These are phyloP conservation scores for Tor tambroides DNA, from an alignment of 2,113 vertebrate genomes.

Conservation along the genomic window DNA sequence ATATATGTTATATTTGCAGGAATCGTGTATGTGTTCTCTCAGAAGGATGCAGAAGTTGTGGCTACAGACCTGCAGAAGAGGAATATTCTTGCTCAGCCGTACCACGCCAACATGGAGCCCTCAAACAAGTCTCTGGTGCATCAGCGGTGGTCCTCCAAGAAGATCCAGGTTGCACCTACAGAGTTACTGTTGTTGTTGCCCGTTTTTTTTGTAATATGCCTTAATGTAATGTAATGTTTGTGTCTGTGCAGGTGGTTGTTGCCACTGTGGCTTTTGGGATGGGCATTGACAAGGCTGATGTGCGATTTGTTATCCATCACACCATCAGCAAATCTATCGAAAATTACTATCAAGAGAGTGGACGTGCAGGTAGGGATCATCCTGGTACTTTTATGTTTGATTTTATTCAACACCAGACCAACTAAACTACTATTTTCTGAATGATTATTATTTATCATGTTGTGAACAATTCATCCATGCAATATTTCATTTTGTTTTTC, in stretches of 20 bases:
- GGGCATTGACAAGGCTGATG: constrained; percentile 96
- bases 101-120: constrained; percentile 91
- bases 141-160: constrained; percentile 85
- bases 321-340: constrained; percentile 98
- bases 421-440: too few species aligned
- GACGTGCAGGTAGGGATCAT: constrained; percentile 85
- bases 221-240: background rate
- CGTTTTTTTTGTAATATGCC: too few species aligned
- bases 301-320: constrained; percentile 95
- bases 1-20: constrained; percentile 71
- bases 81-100: constrained; percentile 83
- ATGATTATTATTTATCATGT: too few species aligned
- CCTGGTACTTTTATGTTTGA: too few species aligned
- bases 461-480: background rate
- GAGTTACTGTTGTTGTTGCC: background rate
- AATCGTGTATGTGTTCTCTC: constrained; percentile 96
- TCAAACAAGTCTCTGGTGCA: constrained; percentile 86
- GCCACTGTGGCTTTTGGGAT: constrained; percentile 98
- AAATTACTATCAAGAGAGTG: constrained; percentile 99
- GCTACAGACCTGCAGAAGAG: constrained; percentile 83
- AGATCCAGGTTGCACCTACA: constrained; percentile 81
- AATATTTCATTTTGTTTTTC: too few species aligned
- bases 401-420: too few species aligned
- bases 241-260: constrained; percentile 85
- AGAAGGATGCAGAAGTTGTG: constrained; percentile 92